Evolutionary conservation across 2,113 vertebrate genomes (phyloP), one percentile per base, ranked within the genome.

Genomic region (Cavia aperea): DNA sequence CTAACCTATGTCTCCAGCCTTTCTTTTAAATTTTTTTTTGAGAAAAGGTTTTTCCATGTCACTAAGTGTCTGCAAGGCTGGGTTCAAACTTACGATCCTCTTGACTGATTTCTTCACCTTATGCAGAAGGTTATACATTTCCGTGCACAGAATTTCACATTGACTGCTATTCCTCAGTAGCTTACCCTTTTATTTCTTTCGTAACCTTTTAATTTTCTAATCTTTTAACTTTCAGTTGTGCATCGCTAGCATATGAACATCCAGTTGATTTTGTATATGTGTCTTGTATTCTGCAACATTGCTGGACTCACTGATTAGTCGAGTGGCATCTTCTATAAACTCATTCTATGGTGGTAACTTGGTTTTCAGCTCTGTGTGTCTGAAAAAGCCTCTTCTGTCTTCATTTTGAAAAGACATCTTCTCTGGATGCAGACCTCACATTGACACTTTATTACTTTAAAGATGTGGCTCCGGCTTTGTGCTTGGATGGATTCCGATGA

Each of bases 131-230:
- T 56, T 16, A 23, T 3, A 29, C 29, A 49, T 43, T 85, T 46
- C 26, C 19, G 43, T 51, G 13, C 12, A 31, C 3, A 56, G 10
- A 12, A 68, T 24, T 68, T 77, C n/a, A 39, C 23, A 3, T 24
- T 0, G 4, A 5, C 54, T 31, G 2, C 14, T 9, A 9, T 29
- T 6, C 7, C 23, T 23, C 3, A 23, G 16, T 39, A 24, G 46
- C 60, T 84, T 13, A 56, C 12, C 18, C 39, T 39, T 56, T 18
- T 29, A 19, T 36, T 51, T 54, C 7, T 43, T 70, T 51, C 75
- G 29, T 33, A 63, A 62, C 19, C 39, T 39, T 39, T 39, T 39
- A 39, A 39, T 39, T 39, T 39, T 39, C 89, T 65, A 5, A 12
- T 60, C 3, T 36, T 85, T 39, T 23, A 5, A 3, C 24, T 54